Evolutionary conservation across 2,797 vertebrate genomes (phyloP).

Genomic region (Sphenodon punctatus): DNA sequence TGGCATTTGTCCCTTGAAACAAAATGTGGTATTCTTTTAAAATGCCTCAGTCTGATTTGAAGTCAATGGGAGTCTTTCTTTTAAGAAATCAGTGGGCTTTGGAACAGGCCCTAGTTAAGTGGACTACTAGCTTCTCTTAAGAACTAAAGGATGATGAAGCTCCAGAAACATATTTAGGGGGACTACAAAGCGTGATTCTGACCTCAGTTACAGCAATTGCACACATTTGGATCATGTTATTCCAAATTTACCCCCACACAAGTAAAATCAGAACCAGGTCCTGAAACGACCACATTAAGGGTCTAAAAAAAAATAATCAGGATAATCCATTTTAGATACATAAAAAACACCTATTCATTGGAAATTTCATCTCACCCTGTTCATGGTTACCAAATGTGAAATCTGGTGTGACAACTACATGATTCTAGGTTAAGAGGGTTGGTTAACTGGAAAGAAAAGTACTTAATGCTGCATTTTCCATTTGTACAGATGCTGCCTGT

Average conservation of each 20-base stretch:
- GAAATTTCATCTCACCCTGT: not conserved
- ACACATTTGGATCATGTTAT: rapidly evolving
- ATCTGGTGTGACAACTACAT: not conserved
- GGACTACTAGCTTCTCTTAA: constrained; percentile 27
- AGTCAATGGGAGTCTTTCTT: not conserved
- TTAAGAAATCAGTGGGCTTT: not conserved
- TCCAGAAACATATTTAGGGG: constrained; percentile 37
- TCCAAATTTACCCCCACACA: not conserved
- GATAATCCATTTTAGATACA: not conserved
- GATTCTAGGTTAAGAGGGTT: not conserved
- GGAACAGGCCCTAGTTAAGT: not conserved
- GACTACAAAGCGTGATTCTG: not conserved
- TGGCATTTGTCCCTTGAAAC: constrained; percentile 1
- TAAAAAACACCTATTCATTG: not conserved
- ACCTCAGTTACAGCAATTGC: not conserved
- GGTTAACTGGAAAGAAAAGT: not conserved
- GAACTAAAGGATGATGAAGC: constrained; percentile 48
- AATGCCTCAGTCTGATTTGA: not conserved
- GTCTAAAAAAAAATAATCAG: not conserved
- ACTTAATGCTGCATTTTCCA: not conserved
- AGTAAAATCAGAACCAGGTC: too few species aligned
- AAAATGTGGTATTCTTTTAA: constrained; percentile 13
- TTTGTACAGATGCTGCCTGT: not conserved
- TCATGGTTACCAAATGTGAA: not conserved
- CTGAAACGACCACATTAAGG: not conserved